Evolutionary conservation across 2,797 vertebrate species (phyloP).

Genomic region (Sebastes goodei): DNA sequence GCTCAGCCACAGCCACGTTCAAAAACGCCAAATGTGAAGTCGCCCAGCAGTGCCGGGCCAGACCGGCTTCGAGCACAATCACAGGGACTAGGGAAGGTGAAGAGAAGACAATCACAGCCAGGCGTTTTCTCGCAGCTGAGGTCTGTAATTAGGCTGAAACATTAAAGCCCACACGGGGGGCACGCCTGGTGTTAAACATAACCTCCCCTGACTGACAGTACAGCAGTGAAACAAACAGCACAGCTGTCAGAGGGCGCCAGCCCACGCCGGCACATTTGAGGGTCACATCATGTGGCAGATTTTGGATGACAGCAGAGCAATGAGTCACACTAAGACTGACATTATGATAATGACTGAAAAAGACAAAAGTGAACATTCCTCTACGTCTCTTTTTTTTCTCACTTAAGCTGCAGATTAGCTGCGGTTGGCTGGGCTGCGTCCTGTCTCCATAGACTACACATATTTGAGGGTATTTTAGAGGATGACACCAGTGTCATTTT

Average conservation of each 20-base stretch:
- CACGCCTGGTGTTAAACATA: conserved; percentile 11
- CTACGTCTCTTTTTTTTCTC: background rate
- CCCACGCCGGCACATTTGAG: conserved; percentile 5
- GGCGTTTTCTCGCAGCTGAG: background rate
- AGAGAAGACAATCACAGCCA: background rate
- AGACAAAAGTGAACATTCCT: background rate
- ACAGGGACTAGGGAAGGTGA: background rate
- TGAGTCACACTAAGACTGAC: conserved; percentile 36
- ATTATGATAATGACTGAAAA: background rate
- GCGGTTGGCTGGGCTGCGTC: background rate
- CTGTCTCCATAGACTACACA: background rate
- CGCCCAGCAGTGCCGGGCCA: background rate
- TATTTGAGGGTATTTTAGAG: background rate
- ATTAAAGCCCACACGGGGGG: conserved; percentile 9
- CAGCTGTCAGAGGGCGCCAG: conserved; percentile 42
- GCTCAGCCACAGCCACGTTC: background rate
- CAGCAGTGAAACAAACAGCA: conserved; percentile 31
- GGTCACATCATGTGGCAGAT: conserved; percentile 39
- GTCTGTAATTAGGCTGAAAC: conserved; percentile 35
- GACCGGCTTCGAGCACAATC: background rate
- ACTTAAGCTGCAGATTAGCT: conserved; percentile 24
- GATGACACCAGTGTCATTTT: background rate
- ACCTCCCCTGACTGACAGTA: conserved; percentile 2
- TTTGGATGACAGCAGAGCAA: conserved; percentile 42
- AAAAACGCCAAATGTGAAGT: background rate